These are phyloP conservation scores for human DNA, from an alignment of 2,113 vertebrate species.

Conservation along the genomic window GRCh38 chrX:69117501-69118000, in stretches of 20 bases:
- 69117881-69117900: conserved; percentile 23
- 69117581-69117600: neutral
- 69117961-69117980: conserved; percentile 56
- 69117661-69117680: neutral
- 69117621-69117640: neutral
- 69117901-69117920: neutral
- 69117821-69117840: neutral
- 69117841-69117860: neutral
- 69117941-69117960: conserved; percentile 50
- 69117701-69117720: neutral
- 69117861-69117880: neutral
- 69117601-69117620: neutral
- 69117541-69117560: neutral
- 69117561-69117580: neutral
- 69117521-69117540: neutral
- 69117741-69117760: conserved; percentile 19
- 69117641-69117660: conserved; percentile 2
- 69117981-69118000: conserved; percentile 65
- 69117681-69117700: neutral
- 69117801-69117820: conserved; percentile 28
- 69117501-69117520: neutral
- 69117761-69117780: conserved; percentile 2
- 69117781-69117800: neutral
- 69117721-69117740: neutral
- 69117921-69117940: neutral